Evolutionary conservation across 2,888 invertebrate species (phyloP), one percentile per base, ranked within the genome.

Genomic region (Dilophus febrilis): DNA sequence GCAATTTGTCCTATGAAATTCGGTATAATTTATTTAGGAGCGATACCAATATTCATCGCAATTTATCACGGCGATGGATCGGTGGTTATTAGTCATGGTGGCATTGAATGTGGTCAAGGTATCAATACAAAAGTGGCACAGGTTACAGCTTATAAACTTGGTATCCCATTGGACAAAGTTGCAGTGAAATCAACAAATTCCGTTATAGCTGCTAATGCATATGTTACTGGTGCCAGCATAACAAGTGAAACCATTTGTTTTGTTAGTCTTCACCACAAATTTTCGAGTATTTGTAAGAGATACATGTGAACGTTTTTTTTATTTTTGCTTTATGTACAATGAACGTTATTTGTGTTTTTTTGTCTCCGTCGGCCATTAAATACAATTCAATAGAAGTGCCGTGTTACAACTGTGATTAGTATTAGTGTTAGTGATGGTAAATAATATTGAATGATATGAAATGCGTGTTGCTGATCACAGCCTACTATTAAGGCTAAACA

Each of bases 91-190:
- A 62, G 71, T 3, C 82, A 83, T 48, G 78, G 77, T 11, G 81
- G 79, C 2, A 64, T 78, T 22, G 82, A 83, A 64, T 72, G 77
- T 52, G 88, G 88, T 0, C 88, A 88, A 64, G 87, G 86, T 10
- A 67, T 83, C 35, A 74, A 72, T 44, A 80, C 80, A 0, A 81
- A 80, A 64, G 71, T 66, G 2, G 73, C 76, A 8, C 84, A 84
- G 67, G 77, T 83, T 0, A 78, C 74, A 42, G 84, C 82, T 0
- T 70, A 77, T 45, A 66, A 65, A 4, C 59, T 87, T 12, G 77
- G 75, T 2, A 72, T 86, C 45, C 70, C 77, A 2, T 45, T 86
- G 37, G 70, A 73, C 1, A 67, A 70, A 58, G 62, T 88, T 6
- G 61, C 63, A 2, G 70, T 86, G 0, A 75, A 75, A 49, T 71